phyloP scores from a whole-genome alignment of 2,113 vertebrate species.

The Felis catus region DNA sequence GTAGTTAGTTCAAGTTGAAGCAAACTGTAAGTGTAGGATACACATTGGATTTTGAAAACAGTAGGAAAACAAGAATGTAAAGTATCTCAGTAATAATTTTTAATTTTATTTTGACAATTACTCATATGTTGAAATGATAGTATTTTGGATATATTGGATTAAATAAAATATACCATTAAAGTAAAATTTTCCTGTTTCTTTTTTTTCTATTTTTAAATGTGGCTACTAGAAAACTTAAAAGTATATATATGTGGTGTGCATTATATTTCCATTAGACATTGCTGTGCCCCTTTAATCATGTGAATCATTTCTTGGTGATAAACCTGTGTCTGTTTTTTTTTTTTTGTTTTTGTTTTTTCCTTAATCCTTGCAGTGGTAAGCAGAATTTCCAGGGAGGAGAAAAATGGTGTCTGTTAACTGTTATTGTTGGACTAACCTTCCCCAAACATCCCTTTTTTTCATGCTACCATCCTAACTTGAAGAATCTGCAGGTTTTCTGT shows the following conservation, averaged over 20 bases:
- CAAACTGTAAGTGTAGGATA: neutral
- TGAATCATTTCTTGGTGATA: neutral
- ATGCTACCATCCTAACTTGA: neutral
- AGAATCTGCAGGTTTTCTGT: neutral
- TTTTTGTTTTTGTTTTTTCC: neutral
- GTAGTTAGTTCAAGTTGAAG: neutral
- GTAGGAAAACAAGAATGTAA: slow-evolving; percentile 33
- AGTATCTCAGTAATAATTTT: slow-evolving; percentile 9
- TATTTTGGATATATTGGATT: slow-evolving; percentile 31
- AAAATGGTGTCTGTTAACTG: neutral
- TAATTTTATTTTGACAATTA: neutral
- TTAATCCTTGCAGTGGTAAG: slow-evolving; percentile 17
- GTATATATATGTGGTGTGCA: neutral
- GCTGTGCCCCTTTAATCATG: neutral
- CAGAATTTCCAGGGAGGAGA: neutral
- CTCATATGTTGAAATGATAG: neutral
- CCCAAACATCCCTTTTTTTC: neutral
- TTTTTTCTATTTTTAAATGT: slow-evolving; percentile 35
- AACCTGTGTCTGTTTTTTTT: neutral
- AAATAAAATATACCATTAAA: slow-evolving; percentile 34
- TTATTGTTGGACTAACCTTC: neutral
- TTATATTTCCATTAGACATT: neutral
- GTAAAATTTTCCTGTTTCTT: neutral
- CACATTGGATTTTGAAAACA: neutral
- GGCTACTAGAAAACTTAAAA: neutral